Conservation (phyloP, 2,113 vertebrate genomes). For the Callorhinus ursinus region DNA sequence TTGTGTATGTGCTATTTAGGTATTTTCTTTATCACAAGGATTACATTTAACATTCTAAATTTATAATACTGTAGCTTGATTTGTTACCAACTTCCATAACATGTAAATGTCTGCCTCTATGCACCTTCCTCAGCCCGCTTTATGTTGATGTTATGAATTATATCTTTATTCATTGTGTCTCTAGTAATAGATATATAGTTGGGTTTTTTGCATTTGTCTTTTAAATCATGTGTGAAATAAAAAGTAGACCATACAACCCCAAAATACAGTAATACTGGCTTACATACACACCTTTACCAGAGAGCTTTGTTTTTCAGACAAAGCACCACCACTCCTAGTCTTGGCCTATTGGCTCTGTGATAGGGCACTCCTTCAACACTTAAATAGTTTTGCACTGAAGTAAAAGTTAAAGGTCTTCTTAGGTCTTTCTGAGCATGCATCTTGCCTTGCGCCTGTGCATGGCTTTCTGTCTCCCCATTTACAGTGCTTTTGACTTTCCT, state of each 20-base stretch:
- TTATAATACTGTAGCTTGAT: neutral
- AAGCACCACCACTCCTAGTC: neutral
- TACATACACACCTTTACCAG: neutral
- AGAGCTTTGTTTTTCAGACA: neutral
- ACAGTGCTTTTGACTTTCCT: neutral
- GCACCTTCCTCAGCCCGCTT: neutral
- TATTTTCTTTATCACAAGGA: neutral
- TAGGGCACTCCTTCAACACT: neutral
- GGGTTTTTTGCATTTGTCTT: neutral
- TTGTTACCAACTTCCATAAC: neutral
- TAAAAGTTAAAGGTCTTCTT: neutral
- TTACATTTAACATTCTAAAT: neutral
- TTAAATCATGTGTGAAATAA: neutral
- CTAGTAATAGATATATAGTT: neutral
- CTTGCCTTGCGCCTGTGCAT: neutral
- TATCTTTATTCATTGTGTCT: neutral
- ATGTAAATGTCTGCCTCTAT: neutral
- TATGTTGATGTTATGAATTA: neutral
- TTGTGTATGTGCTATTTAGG: neutral
- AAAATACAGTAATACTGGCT: neutral
- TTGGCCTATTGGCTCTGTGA: neutral
- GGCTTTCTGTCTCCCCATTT: neutral
- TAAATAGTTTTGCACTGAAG: neutral
- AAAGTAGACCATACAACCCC: neutral
- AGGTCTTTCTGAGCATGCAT: neutral